Conservation (phyloP, 2,888 invertebrate genomes). For the Hypsopygia costalis region DNA sequence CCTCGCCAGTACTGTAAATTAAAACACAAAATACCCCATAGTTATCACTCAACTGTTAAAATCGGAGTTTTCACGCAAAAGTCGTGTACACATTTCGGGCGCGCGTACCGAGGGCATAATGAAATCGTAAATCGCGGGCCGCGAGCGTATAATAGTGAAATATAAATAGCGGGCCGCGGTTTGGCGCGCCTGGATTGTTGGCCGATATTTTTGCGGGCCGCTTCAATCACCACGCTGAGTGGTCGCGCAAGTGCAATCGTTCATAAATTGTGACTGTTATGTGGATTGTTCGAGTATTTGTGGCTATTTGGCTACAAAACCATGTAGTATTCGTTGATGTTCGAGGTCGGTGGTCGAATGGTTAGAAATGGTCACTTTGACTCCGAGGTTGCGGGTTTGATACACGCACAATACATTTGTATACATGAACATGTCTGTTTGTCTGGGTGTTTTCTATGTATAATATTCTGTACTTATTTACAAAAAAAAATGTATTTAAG, state of each 20-base stretch:
- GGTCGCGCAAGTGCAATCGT: slow-evolving; percentile 10
- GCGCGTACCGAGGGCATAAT: slow-evolving; percentile 7
- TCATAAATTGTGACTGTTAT: not conserved
- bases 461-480: too few relatives aligned
- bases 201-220: slow-evolving; percentile 65
- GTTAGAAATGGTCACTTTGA: too few relatives aligned
- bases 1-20: too few relatives aligned
- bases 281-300: not conserved
- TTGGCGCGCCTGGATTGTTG: slow-evolving; percentile 44
- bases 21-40: not conserved
- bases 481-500: too few relatives aligned
- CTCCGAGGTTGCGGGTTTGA: too few relatives aligned
- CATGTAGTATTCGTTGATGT: too few relatives aligned
- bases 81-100: not conserved
- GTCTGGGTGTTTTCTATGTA: too few relatives aligned
- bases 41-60: slow-evolving; percentile 4
- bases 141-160: slow-evolving; percentile 15
- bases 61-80: slow-evolving; percentile 4
- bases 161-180: slow-evolving; percentile 20
- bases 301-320: slow-evolving; percentile 7
- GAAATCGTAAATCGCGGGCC: slow-evolving; percentile 17
- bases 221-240: slow-evolving; percentile 48
- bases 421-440: too few relatives aligned
- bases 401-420: too few relatives aligned
- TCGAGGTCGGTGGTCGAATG: too few relatives aligned